phyloP scores from a whole-genome alignment of 2,888 invertebrate species.

The Noctua comes region DNA sequence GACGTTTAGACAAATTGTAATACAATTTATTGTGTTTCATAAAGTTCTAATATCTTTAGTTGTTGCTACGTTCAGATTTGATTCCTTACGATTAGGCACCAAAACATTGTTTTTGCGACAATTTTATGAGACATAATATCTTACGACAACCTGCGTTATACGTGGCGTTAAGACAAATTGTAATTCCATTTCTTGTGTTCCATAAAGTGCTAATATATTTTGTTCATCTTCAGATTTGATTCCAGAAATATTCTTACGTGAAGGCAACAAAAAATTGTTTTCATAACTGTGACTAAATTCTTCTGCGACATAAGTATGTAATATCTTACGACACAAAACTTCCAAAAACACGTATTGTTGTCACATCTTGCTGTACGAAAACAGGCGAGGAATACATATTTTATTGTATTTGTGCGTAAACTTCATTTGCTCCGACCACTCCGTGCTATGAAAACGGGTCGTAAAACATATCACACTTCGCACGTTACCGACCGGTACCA shows the following conservation, averaged over 20 bases:
- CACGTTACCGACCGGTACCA: slow-evolving; percentile 40
- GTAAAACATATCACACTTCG: slow-evolving; percentile 55
- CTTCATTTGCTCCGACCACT: slow-evolving; percentile 53
- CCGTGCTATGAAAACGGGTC: slow-evolving; percentile 42
- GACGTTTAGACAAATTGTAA: neutral
- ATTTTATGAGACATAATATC: neutral
- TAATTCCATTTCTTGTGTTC: neutral
- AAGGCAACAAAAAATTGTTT: neutral
- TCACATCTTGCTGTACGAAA: slow-evolving; percentile 12
- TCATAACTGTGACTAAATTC: neutral
- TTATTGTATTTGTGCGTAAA: slow-evolving; percentile 58
- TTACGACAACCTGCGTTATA: neutral
- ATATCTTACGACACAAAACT: slow-evolving; percentile 9
- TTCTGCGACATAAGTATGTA: slow-evolving; percentile 4
- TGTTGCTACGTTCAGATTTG: neutral
- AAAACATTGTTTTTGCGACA: neutral
- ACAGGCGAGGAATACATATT: slow-evolving; percentile 31
- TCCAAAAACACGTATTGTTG: slow-evolving; percentile 25
- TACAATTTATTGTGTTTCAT: neutral
- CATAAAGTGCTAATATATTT: neutral
- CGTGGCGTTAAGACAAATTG: neutral
- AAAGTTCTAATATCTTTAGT: no score
- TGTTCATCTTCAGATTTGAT: neutral
- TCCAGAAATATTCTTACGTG: neutral
- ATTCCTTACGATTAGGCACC: neutral